Evolutionary conservation across 1,140 invertebrate species (phyloP), one percentile per base, ranked within the genome.

Genomic region (Meloidogyne chitwoodi): DNA sequence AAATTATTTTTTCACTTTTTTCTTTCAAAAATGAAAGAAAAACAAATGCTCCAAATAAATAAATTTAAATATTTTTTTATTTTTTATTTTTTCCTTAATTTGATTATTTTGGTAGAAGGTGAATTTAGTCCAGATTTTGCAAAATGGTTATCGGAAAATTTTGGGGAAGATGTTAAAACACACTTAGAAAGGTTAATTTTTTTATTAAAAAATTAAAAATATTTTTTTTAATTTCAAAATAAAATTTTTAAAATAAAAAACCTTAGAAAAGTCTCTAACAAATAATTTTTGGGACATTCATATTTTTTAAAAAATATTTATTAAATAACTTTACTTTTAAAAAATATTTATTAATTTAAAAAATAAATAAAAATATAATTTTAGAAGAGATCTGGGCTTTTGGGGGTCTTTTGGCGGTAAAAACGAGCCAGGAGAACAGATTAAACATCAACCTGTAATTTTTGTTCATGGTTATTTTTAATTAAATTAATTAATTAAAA

Each of bases 401-500:
- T 71, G 68, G 22, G 84, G 84, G 11, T 83, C 81, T 0, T 85
- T 85, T 63, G 84, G 84, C 31, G 84, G 84, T 56, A 80, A 77
- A 61, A 71, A 70, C n/a, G 61, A 61, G 26, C 16, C 64, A 24
- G 68, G 74, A n/a, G 83, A 85, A 56, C 44, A 65, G 24, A 26
- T 87, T 24, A 68, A 29, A 0, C 74, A 80, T n/a, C 85, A 85
- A 61, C 84, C 84, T 12, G 82, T 85, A 4, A 76, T 85, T 63
- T 87, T 85, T 70, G 85, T 85, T 61, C 76, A 68, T 74, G 67
- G n/a, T 29, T 19, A 22, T 2, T n/a, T 3, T n/a, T 41, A 22
- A 12, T 48, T 67, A 67, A 67, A n/a, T n/a, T 22, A 2, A 4
- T 67, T 67, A 8, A 22, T 0, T 5, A n/a, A 19, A 6, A 8